Conservation (phyloP, 1,140 invertebrate genomes). For the Penaeus japonicus region DNA sequence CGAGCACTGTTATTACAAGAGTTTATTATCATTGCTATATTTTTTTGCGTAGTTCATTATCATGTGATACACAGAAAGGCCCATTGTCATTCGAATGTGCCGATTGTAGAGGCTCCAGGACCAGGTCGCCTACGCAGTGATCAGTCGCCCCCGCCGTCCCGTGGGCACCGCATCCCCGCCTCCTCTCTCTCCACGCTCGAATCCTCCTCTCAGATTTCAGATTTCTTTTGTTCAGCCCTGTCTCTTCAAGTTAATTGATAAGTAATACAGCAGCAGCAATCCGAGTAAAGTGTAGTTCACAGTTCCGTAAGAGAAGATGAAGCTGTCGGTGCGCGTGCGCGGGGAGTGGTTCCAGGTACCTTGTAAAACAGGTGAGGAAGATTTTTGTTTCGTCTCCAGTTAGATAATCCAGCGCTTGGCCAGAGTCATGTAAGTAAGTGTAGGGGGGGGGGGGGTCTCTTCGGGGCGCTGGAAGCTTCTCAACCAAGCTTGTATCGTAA, state of each 20-base stretch:
- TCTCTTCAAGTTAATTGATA: not conserved
- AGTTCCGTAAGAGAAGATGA: constrained; percentile 65
- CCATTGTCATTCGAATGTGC: no score
- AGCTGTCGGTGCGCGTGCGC: constrained; percentile 71
- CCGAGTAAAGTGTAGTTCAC: not conserved
- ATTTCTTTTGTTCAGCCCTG: not conserved
- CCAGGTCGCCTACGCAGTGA: no score
- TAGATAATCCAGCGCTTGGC: not conserved
- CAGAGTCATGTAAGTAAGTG: no score
- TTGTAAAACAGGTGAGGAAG: constrained; percentile 66
- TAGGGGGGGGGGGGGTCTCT: no score
- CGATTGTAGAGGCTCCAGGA: no score
- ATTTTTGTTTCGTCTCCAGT: not conserved
- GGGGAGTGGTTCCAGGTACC: constrained; percentile 75
- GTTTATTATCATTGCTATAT: no score
- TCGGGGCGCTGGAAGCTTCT: not conserved
- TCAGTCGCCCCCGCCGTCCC: no score
- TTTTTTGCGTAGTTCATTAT: no score
- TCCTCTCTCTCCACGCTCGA: not conserved
- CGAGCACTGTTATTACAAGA: no score
- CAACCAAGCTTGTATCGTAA: not conserved
- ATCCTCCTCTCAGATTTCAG: not conserved
- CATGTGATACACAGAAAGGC: no score
- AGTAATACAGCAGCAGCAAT: not conserved
- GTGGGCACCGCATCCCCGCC: no score